Conservation (phyloP, 2,888 invertebrate genomes). For the Acanthococcus lagerstroemiae region DNA sequence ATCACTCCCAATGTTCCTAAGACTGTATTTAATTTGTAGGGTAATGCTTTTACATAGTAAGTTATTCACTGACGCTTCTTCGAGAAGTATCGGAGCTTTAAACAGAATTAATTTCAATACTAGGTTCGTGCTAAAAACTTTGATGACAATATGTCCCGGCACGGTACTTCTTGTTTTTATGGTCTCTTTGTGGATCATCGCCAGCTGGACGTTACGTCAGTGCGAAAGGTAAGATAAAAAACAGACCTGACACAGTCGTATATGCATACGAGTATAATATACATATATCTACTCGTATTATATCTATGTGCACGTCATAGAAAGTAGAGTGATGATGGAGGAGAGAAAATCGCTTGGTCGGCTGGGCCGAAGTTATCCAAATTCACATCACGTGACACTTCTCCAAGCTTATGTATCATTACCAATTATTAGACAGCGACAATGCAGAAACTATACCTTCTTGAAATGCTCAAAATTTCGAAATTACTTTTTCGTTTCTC, state of each 20-base stretch:
- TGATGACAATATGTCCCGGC: slow-evolving; percentile 99
- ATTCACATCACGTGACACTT: too few relatives aligned
- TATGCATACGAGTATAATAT: too few relatives aligned
- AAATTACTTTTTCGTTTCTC: too few relatives aligned
- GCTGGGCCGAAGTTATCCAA: too few relatives aligned
- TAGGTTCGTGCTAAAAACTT: slow-evolving; percentile 86
- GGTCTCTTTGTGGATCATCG: slow-evolving; percentile 99
- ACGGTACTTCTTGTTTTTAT: slow-evolving; percentile 97
- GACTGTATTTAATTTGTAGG: slow-evolving; percentile 97
- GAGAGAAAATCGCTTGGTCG: too few relatives aligned
- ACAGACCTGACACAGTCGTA: too few relatives aligned
- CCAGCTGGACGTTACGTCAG: slow-evolving; percentile 95
- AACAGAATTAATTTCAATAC: slow-evolving; percentile 98
- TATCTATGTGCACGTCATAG: too few relatives aligned
- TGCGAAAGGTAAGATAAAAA: slow-evolving; percentile 94
- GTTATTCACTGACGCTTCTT: slow-evolving; percentile 98
- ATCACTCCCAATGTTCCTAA: slow-evolving; percentile 98
- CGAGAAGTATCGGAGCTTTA: slow-evolving; percentile 72
- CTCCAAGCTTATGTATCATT: too few relatives aligned
- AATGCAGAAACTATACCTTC: too few relatives aligned
- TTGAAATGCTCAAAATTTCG: too few relatives aligned
- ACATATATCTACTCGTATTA: not conserved
- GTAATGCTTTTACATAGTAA: slow-evolving; percentile 99
- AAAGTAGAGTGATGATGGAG: too few relatives aligned
- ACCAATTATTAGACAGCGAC: too few relatives aligned